Percentiles rank a stretch among this genome's conserved stretches.
These are phyloP conservation scores for Drosophila willistoni DNA, from an alignment of 1,140 invertebrate genomes.

Conservation along the genomic window DNA sequence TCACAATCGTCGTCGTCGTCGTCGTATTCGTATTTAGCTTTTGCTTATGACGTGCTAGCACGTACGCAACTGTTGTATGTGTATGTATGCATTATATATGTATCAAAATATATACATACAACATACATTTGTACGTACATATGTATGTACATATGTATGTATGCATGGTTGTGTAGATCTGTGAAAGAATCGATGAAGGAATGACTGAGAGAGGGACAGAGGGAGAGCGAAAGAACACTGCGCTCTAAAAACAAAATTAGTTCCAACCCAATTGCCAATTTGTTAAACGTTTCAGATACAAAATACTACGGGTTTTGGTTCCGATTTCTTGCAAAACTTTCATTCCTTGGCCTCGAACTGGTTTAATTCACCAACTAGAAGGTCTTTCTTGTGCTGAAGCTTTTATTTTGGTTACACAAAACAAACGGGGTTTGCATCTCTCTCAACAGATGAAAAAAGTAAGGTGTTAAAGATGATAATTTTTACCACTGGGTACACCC, in stretches of 20 bases:
- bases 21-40: slow-evolving; percentile 39
- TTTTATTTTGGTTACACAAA: too few relatives aligned
- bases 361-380: too few relatives aligned
- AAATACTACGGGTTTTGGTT: not conserved
- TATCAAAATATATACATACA: not conserved
- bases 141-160: not conserved
- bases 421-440: too few relatives aligned
- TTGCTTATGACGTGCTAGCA: slow-evolving; percentile 70
- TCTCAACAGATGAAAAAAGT: too few relatives aligned
- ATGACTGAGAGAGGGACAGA: not conserved
- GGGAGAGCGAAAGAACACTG: not conserved
- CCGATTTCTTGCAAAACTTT: too few relatives aligned
- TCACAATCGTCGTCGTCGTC: slow-evolving; percentile 40
- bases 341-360: too few relatives aligned
- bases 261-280: slow-evolving; percentile 33
- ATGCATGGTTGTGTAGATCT: slow-evolving; percentile 28
- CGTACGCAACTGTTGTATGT: slow-evolving; percentile 55
- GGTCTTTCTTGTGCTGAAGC: too few relatives aligned
- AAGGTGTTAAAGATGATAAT: too few relatives aligned
- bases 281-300: not conserved
- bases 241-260: slow-evolving; percentile 13
- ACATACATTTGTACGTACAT: too few relatives aligned
- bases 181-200: slow-evolving; percentile 19
- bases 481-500: too few relatives aligned
- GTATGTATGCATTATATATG: slow-evolving; percentile 13